Base-by-base conservation (phyloP, 2,113 vertebrate species). In the Entelurus aequoreus region DNA sequence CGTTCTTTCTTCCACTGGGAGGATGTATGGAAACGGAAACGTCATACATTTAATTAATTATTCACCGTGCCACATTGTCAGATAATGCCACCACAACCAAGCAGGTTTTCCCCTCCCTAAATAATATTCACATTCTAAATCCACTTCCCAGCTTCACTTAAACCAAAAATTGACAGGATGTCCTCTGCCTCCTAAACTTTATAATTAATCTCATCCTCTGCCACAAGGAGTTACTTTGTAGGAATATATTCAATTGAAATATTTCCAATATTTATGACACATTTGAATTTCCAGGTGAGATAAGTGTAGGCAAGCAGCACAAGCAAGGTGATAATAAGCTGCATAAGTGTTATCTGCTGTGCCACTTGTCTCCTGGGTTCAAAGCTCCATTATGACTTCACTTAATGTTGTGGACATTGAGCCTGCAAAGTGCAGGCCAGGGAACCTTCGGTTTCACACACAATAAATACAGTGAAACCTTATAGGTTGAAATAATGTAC, bases 1-100 rank as follows among this genome's bases (percentile, higher is more conserved):
- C 7, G 15, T 8, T 6, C 14, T 10, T 46, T 48, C 3, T 1
- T 8, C 40, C 40, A 2, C 7, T 38, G 40, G 2, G 0, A 8
- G 19, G 3, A 13, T 16, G n/a, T 0, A 9, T 47, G 21, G 12
- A 7, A 14, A 9, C 28, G 40, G 62, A 42, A 50, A 36, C 65
- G 48, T 40, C 37, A 37, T 38, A 38, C 54, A 36, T 57, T 21
- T 1, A 28, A 65, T 87, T 69, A 84, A 84, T 87, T 70, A 84
- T 84, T 87, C 60, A 87, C 48, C 16, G 48, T 15, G 14, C 59
- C 19, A 65, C 52, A 61, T 71, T 73, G 69, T 76, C 55, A 53
- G 56, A 55, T 79, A 55, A 15, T 3, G 1, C 13, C 8, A 60
- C 12, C 8, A 21, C 16, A 15, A 0, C 10, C 53, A 36, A 47